Evolutionary conservation across 2,888 invertebrate genomes (phyloP).

Genomic region (Quadroppia sp.): DNA sequence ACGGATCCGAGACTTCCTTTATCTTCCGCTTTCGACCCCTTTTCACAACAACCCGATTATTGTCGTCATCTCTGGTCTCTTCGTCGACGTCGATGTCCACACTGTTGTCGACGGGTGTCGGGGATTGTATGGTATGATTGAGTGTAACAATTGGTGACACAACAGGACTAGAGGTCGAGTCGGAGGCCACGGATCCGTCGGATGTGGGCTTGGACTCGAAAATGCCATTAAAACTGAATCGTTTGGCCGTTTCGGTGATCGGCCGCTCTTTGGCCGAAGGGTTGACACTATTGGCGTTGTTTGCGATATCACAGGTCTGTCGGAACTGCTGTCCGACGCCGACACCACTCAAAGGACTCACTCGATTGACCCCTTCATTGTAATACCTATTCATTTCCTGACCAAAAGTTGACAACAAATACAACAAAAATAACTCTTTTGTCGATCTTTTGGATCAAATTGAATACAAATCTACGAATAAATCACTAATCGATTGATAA

Average conservation of each 20-base stretch:
- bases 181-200: conserved; percentile 19
- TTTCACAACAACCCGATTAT: background rate
- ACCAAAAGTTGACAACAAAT: background rate
- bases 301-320: conserved; percentile 44
- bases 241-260: conserved; percentile 53
- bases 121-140: conserved; percentile 18
- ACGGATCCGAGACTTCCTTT: conserved; percentile 31
- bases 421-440: background rate
- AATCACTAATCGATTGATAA: background rate
- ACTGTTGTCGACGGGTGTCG: background rate
- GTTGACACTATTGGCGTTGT: conserved; percentile 51
- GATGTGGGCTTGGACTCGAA: conserved; percentile 11
- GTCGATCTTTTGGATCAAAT: background rate
- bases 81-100: background rate
- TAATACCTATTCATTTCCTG: conserved; percentile 1
- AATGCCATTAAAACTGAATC: conserved; percentile 24
- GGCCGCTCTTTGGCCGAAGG: conserved; percentile 57
- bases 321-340: background rate
- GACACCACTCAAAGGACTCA: conserved; percentile 1
- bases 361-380: conserved; percentile 1
- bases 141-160: conserved; percentile 13
- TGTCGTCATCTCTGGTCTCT: background rate
- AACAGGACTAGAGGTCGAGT: background rate
- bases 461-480: no score
- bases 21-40: conserved; percentile 33